Conservation (phyloP, 2,888 invertebrate species). For the Hipparchia semele region DNA sequence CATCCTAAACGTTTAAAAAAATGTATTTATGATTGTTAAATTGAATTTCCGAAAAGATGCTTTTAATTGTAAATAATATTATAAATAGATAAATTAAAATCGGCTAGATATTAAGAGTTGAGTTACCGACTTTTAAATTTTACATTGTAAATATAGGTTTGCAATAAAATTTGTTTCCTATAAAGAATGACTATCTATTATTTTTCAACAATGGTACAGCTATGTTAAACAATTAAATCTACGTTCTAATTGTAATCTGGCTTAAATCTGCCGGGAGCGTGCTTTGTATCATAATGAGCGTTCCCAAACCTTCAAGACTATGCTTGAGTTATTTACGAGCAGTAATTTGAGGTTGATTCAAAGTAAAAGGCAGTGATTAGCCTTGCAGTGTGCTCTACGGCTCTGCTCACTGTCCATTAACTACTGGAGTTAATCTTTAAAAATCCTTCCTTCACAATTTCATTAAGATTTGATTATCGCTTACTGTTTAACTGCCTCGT, state of each 20-base stretch:
- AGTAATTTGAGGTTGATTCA: constrained; percentile 62
- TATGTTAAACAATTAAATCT: constrained; percentile 29
- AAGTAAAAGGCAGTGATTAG: constrained; percentile 70
- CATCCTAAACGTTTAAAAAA: constrained; percentile 47
- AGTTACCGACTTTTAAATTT: constrained; percentile 53
- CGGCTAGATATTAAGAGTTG: constrained; percentile 54
- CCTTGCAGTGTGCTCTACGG: constrained; percentile 54
- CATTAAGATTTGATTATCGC: too few relatives aligned
- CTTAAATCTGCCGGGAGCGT: constrained; percentile 25
- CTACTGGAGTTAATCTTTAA: neutral
- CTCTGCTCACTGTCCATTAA: constrained; percentile 52
- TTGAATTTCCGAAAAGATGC: constrained; percentile 27
- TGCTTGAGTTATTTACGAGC: constrained; percentile 67
- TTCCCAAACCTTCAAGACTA: constrained; percentile 60
- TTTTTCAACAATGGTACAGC: constrained; percentile 5
- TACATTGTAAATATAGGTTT: constrained; percentile 61
- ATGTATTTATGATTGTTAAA: constrained; percentile 6
- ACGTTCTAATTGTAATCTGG: constrained; percentile 31
- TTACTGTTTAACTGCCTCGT: neutral
- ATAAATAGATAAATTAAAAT: constrained; percentile 49
- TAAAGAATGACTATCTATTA: constrained; percentile 21
- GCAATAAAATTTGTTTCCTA: constrained; percentile 50
- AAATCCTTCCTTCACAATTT: neutral
- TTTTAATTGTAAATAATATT: constrained; percentile 66
- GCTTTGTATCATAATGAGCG: constrained; percentile 42